Evolutionary conservation across 1,140 invertebrate genomes (phyloP).

Genomic region (Orchestia grillus): DNA sequence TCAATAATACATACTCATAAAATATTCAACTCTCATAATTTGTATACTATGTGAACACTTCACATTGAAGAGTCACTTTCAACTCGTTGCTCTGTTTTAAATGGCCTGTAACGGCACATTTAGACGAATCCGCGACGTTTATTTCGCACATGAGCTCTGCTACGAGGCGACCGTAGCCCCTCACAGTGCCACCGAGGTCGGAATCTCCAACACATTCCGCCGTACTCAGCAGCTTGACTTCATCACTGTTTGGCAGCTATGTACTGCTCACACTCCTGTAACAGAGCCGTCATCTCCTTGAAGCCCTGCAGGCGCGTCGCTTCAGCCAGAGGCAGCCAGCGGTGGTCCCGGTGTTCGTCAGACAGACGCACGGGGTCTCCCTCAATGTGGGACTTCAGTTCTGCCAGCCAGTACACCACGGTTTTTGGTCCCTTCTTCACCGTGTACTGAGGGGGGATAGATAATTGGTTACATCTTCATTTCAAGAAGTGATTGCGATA

Average conservation of each 20-base stretch:
- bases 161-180: too few species aligned
- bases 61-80: too few species aligned
- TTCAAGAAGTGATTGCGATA: too few species aligned
- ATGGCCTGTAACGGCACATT: not conserved
- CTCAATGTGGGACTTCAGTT: not conserved
- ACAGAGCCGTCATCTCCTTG: not conserved
- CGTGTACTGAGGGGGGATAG: not conserved
- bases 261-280: constrained; percentile 12
- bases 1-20: too few species aligned
- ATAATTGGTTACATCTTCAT: not conserved
- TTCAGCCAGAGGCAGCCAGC: not conserved
- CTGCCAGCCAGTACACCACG: constrained; percentile 36
- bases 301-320: not conserved
- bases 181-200: not conserved
- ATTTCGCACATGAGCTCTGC: not conserved
- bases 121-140: not conserved
- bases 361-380: constrained; percentile 32
- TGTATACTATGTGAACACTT: too few species aligned
- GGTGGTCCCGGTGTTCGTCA: not conserved
- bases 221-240: not conserved
- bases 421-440: not conserved
- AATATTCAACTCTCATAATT: too few species aligned
- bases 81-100: too few species aligned
- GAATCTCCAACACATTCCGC: not conserved
- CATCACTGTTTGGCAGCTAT: not conserved